Conservation (phyloP, 1,140 invertebrate species). For the Drosophila santomea region DNA sequence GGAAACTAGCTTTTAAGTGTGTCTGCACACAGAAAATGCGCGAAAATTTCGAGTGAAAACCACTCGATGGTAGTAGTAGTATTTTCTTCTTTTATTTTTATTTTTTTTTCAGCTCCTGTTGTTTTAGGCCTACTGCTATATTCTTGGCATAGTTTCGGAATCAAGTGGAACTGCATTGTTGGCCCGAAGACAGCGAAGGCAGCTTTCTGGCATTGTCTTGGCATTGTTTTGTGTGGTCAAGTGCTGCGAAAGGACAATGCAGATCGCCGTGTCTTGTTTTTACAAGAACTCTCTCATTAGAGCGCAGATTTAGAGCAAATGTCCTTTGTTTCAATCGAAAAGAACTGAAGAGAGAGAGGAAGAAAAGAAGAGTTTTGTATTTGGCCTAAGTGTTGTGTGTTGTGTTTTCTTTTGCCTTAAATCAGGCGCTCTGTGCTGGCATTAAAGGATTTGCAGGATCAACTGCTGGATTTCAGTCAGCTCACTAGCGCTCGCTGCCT, state of each 20-base stretch:
- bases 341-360: background rate
- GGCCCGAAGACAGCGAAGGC: slow-evolving; percentile 2
- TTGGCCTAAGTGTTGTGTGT: slow-evolving; percentile 3
- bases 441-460: slow-evolving; percentile 75
- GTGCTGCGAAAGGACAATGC: slow-evolving; percentile 40
- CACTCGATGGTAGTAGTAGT: slow-evolving; percentile 13
- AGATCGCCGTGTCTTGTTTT: slow-evolving; percentile 10
- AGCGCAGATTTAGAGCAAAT: slow-evolving; percentile 67
- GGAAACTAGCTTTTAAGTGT: slow-evolving; percentile 79
- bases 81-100: slow-evolving; percentile 1
- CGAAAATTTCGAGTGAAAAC: slow-evolving; percentile 58
- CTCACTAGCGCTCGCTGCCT: background rate
- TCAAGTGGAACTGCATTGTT: slow-evolving; percentile 54
- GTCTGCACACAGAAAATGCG: slow-evolving; percentile 53
- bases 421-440: slow-evolving; percentile 51
- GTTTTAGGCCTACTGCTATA: slow-evolving; percentile 33
- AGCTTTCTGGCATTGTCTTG: slow-evolving; percentile 10
- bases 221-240: slow-evolving; percentile 49
- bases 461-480: slow-evolving; percentile 21
- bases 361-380: background rate
- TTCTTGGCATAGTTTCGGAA: slow-evolving; percentile 53
- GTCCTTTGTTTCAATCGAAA: slow-evolving; percentile 5
- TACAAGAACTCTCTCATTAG: slow-evolving; percentile 51
- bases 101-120: slow-evolving; percentile 21
- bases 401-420: slow-evolving; percentile 47